These are phyloP conservation scores for Lateolabrax maculatus DNA, from an alignment of 2,797 vertebrate genomes.

Conservation along the genomic window DNA sequence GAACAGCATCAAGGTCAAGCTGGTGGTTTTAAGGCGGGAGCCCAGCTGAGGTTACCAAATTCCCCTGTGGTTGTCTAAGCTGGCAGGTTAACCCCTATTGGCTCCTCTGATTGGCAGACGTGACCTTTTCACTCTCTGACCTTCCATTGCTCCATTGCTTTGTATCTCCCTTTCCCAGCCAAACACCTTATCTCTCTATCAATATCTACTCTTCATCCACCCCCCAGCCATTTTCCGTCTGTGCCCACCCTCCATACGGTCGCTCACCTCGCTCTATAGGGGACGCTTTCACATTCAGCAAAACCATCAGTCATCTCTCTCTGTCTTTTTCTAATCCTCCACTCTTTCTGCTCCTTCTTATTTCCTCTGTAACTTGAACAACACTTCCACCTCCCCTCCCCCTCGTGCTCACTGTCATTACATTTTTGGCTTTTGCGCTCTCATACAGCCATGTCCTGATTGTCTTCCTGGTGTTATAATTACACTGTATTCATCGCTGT, in stretches of 20 bases:
- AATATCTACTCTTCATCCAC: constrained; percentile 41
- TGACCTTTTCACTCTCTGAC: constrained; percentile 6
- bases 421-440: constrained; percentile 11
- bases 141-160: not conserved
- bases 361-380: constrained; percentile 8
- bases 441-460: constrained; percentile 53
- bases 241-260: not conserved
- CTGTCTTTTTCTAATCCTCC: constrained; percentile 2
- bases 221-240: constrained; percentile 34
- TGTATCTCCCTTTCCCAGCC: constrained; percentile 34
- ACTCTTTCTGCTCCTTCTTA: not conserved
- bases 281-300: not conserved
- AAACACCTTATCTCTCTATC: constrained; percentile 20
- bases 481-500: constrained; percentile 36
- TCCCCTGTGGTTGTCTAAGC: constrained; percentile 34
- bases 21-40: not conserved
- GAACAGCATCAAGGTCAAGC: constrained; percentile 18
- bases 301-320: constrained; percentile 14
- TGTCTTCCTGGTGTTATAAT: constrained; percentile 68
- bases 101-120: constrained; percentile 27
- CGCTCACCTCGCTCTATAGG: not conserved
- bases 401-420: not conserved
- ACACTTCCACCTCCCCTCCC: not conserved
- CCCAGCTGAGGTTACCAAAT: constrained; percentile 39
- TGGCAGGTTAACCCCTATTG: constrained; percentile 24